Conservation (phyloP, 2,113 vertebrate species). For the Cryptomyrus ogoouensis region DNA sequence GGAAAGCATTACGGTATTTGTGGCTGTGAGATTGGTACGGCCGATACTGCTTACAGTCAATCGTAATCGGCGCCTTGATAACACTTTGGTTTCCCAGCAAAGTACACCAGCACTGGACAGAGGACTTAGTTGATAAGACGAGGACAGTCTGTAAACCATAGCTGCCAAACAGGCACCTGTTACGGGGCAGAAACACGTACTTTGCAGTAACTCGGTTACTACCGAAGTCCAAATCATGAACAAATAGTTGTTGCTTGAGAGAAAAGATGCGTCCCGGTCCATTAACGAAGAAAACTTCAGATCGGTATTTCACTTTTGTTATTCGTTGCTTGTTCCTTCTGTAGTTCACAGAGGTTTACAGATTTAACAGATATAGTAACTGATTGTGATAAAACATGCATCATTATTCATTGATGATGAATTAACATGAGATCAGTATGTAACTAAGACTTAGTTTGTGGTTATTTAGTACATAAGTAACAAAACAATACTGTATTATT, state of each 20-base stretch:
- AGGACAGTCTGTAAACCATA: neutral
- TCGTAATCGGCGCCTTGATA: too few relatives aligned
- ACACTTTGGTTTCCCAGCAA: too few relatives aligned
- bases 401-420: neutral
- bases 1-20: too few relatives aligned
- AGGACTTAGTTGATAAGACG: neutral
- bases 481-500: neutral
- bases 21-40: too few relatives aligned
- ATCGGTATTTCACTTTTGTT: neutral
- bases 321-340: neutral
- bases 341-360: neutral
- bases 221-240: neutral
- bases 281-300: neutral
- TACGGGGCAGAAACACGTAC: too few relatives aligned
- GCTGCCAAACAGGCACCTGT: too few relatives aligned
- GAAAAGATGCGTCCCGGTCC: neutral
- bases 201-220: neutral
- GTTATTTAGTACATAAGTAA: neutral
- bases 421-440: neutral
- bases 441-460: neutral
- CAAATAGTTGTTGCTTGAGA: neutral
- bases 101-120: too few relatives aligned
- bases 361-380: neutral
- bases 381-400: neutral
- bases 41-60: too few relatives aligned